A percentile compares a stretch with the other conserved stretches of the same genome.
Conservation (phyloP, 2,113 vertebrate genomes). For the Meles meles region DNA sequence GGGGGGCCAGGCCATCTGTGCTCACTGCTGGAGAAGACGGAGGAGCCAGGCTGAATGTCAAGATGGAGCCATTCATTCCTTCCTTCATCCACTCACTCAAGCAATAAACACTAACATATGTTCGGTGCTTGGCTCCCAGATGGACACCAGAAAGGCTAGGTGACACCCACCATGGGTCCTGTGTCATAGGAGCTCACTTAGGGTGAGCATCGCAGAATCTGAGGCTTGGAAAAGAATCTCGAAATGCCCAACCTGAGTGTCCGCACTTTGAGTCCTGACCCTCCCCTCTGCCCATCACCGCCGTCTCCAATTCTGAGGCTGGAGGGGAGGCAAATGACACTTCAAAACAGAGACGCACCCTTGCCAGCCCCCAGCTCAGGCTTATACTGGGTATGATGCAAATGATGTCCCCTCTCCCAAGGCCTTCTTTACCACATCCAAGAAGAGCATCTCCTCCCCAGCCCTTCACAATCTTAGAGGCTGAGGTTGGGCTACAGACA, state of each 20-base stretch:
- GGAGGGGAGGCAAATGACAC: not conserved
- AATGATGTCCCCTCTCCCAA: not conserved
- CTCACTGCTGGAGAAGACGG: not conserved
- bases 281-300: not conserved
- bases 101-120: conserved; percentile 46
- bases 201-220: conserved; percentile 75
- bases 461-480: not conserved
- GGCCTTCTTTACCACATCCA: not conserved
- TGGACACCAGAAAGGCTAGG: not conserved
- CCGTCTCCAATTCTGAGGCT: not conserved
- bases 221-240: not conserved
- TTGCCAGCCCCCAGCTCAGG: not conserved
- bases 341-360: not conserved
- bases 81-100: not conserved
- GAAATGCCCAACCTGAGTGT: not conserved
- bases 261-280: not conserved
- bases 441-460: not conserved
- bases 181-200: conserved; percentile 69
- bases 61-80: conserved; percentile 75
- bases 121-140: not conserved
- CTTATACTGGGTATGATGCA: conserved; percentile 66
- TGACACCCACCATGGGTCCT: conserved; percentile 41
- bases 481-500: not conserved
- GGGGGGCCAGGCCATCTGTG: not conserved
- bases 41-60: not conserved